Evolutionary conservation across 2,797 vertebrate genomes (phyloP), one percentile per base, ranked within the genome.

Genomic region (Antrozous pallidus): DNA sequence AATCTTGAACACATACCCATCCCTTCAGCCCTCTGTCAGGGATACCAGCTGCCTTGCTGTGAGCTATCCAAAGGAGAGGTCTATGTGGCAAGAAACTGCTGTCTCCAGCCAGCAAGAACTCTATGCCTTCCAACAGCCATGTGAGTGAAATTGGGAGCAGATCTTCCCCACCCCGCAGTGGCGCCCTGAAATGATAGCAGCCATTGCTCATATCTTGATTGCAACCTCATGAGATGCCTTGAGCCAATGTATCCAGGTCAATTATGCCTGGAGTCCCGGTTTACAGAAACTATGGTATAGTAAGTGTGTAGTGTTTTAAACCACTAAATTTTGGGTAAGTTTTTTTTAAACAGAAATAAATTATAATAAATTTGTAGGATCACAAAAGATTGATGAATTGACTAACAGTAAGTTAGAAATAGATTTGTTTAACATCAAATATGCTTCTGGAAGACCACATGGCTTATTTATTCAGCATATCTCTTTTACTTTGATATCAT

Each of bases 281-380:
- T 51, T 56, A 63, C 17, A 51, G 82, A 82, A 93, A 67, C 20
- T 51, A 2, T 56, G 24, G 28, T 77, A 36, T 8, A 38, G 61
- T 6, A 86, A 91, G 74, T 79, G 5, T 81, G 24, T 73, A 33
- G 70, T 92, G 36, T 87, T 45, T 90, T 75, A 79, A 87, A 83
- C 24, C 14, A 77, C 38, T 87, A 47, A 36, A 6, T 49, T 77
- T 81, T 20, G 42, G 47, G 58, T 40, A 28, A 91, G 33, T 33
- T 67, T 77, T 79, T 79, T 93, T 84, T 83, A 77, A 5, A 38
- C 20, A 77, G 42, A 88, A 94, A 65, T 93, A 93, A 78, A 93
- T 95, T 20, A 16, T 16, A 74, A 78, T 61, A 38, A 74, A 88
- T 92, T 93, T 13, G 86, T 67, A 38, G 20, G 49, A 54, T 78